Evolutionary conservation across 2,797 vertebrate genomes (phyloP).

Genomic region (Lagodon rhomboides): DNA sequence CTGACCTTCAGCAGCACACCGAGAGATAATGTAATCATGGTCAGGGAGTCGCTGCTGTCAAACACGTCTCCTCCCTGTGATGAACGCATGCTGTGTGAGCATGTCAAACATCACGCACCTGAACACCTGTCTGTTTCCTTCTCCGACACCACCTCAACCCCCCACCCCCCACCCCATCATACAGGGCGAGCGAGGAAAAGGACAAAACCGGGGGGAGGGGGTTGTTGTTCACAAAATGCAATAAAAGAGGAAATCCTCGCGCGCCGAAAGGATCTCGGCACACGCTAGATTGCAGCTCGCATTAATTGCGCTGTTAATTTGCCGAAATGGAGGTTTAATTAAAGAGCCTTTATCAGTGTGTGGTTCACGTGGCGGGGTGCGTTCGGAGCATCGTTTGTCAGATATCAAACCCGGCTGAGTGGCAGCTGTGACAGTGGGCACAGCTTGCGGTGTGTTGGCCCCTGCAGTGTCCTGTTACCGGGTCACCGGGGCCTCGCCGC

Average conservation of each 20-base stretch:
- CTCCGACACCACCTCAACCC: slow-evolving; percentile 41
- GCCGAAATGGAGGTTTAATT: slow-evolving; percentile 56
- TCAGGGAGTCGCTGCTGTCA: slow-evolving; percentile 85
- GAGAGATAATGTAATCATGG: slow-evolving; percentile 88
- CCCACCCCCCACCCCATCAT: slow-evolving; percentile 25
- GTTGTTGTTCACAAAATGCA: slow-evolving; percentile 21
- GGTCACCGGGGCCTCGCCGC: slow-evolving; percentile 65
- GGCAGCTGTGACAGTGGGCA: slow-evolving; percentile 72
- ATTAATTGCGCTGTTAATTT: slow-evolving; percentile 57
- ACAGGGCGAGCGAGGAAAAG: slow-evolving; percentile 55
- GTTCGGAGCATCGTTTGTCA: slow-evolving; percentile 52
- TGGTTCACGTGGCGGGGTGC: slow-evolving; percentile 33
- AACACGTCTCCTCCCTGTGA: slow-evolving; percentile 75
- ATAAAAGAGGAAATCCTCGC: slow-evolving; percentile 8
- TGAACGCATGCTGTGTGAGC: slow-evolving; percentile 82
- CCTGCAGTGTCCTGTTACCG: slow-evolving; percentile 67
- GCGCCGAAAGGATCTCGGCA: slow-evolving; percentile 15
- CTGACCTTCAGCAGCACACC: slow-evolving; percentile 82
- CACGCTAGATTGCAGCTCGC: slow-evolving; percentile 9
- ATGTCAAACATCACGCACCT: slow-evolving; percentile 86
- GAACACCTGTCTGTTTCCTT: slow-evolving; percentile 82
- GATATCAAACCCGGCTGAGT: slow-evolving; percentile 69
- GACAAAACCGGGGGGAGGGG: slow-evolving; percentile 45
- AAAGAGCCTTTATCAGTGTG: slow-evolving; percentile 51
- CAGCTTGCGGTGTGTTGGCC: slow-evolving; percentile 71